phyloP scores from a whole-genome alignment of 2,888 invertebrate species.

The Rhagium mordax region DNA sequence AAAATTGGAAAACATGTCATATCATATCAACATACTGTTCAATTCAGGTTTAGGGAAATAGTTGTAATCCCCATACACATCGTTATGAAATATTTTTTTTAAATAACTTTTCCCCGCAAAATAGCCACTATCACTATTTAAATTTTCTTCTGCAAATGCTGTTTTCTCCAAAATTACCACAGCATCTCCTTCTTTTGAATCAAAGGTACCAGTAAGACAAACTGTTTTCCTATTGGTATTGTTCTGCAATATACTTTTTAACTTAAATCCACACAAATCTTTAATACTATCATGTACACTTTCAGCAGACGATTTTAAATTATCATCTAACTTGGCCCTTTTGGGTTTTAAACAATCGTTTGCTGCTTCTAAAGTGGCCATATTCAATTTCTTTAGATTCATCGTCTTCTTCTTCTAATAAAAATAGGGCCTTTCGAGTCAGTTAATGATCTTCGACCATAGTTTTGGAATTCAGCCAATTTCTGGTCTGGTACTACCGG shows the following conservation, averaged over 20 bases:
- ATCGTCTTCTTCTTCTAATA: constrained; percentile 2
- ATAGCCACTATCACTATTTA: constrained; percentile 72
- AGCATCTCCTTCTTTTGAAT: constrained; percentile 76
- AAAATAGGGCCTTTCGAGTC: neutral
- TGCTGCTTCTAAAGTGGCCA: constrained; percentile 41
- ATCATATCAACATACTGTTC: constrained; percentile 73
- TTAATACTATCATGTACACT: constrained; percentile 63
- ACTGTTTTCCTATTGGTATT: constrained; percentile 82
- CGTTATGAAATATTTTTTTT: constrained; percentile 82
- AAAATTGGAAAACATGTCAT: neutral
- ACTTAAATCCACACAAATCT: constrained; percentile 78
- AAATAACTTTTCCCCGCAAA: constrained; percentile 77
- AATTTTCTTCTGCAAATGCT: constrained; percentile 80
- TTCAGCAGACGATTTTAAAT: constrained; percentile 6
- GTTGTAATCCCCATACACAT: constrained; percentile 88
- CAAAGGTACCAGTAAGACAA: constrained; percentile 80
- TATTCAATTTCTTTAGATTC: constrained; percentile 24
- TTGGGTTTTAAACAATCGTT: constrained; percentile 44
- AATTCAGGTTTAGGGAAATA: constrained; percentile 73
- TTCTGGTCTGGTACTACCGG: no score
- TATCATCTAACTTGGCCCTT: constrained; percentile 52
- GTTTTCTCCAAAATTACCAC: constrained; percentile 87
- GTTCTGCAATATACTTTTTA: constrained; percentile 79
- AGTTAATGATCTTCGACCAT: no score
- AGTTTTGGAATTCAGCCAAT: no score